Conservation (phyloP, 2,113 vertebrate species). For the Halichoerus grypus region DNA sequence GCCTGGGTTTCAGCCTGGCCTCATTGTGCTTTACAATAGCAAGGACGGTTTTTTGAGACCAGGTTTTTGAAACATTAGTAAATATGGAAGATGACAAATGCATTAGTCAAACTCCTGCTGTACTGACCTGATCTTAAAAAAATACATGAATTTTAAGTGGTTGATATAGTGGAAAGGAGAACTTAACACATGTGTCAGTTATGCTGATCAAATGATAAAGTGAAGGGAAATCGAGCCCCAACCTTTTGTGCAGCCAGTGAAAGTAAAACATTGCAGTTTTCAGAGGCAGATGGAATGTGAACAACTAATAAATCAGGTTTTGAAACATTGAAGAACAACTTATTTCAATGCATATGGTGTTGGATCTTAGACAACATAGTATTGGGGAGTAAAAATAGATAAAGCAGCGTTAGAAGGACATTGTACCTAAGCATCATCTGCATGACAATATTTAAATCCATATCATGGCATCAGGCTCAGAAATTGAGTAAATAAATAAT, state of each 20-base stretch:
- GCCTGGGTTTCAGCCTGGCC: neutral
- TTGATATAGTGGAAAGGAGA: conserved; percentile 76
- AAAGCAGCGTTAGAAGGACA: conserved; percentile 65
- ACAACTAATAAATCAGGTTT: conserved; percentile 88
- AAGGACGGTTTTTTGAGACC: conserved; percentile 39
- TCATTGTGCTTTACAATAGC: neutral
- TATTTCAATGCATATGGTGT: conserved; percentile 82
- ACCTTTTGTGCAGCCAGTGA: conserved; percentile 77
- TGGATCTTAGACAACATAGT: conserved; percentile 79
- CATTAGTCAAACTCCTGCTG: conserved; percentile 82
- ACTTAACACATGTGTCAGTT: conserved; percentile 73
- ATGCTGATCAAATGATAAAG: conserved; percentile 82
- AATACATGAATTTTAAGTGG: conserved; percentile 76
- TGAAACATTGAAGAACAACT: conserved; percentile 86
- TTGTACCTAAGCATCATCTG: conserved; percentile 39
- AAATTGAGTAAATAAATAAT: neutral
- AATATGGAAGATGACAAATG: conserved; percentile 83
- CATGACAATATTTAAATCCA: conserved; percentile 66
- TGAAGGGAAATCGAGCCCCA: conserved; percentile 72
- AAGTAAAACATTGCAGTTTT: conserved; percentile 72
- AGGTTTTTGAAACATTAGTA: conserved; percentile 60
- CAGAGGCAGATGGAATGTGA: conserved; percentile 85
- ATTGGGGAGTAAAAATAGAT: conserved; percentile 50
- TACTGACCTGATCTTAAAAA: conserved; percentile 4
- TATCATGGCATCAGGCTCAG: neutral